Evolutionary conservation across 2,888 invertebrate species (phyloP), one percentile per base, ranked within the genome.

Genomic region (Syrista parreyssii): DNA sequence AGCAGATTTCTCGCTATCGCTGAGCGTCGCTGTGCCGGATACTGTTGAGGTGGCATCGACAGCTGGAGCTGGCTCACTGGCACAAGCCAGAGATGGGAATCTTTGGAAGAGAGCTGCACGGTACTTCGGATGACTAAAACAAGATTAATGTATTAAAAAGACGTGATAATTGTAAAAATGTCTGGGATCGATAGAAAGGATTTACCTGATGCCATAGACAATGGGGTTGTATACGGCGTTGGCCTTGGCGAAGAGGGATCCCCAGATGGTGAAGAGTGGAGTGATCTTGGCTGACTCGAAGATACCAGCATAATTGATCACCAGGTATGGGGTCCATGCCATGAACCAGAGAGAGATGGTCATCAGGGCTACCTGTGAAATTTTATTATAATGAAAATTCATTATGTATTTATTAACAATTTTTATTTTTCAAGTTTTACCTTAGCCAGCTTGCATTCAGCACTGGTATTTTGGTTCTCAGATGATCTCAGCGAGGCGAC

Each of bases 161-260:
- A 55, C 9, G 55, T 23, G 55, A 55, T 55, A 1, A 23, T 55
- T 23, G 55, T 23, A 55, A 23, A 9, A 55, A 55, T 55, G 23
- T 55, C 1, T 23, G 55, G 23, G 6, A 23, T 40, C 9, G 23
- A 23, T 55, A 55, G 55, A 55, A 55, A 55, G 55, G 55, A 15
- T 85, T 89, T 87, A 96, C 96, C 96, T 97, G 92, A 97, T 97
- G 86, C 96, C 97, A 90, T 97, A 97, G 83, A 97, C 97, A 90
- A 97, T 96, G 34, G 97, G 97, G 92, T 97, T 97, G 93, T 97
- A 97, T 81, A 96, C 96, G 82, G 97, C 96, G 87, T 97, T 97
- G 81, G 97, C 96, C 92, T 98, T 98, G 79, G 98, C 98, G 90
- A 98, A 97, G 85, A 98, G 94, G 68, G 98, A 97, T 76, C 97